These are phyloP conservation scores for Phyllopteryx taeniolatus DNA, from an alignment of 2,113 vertebrate genomes.

Conservation along the genomic window DNA sequence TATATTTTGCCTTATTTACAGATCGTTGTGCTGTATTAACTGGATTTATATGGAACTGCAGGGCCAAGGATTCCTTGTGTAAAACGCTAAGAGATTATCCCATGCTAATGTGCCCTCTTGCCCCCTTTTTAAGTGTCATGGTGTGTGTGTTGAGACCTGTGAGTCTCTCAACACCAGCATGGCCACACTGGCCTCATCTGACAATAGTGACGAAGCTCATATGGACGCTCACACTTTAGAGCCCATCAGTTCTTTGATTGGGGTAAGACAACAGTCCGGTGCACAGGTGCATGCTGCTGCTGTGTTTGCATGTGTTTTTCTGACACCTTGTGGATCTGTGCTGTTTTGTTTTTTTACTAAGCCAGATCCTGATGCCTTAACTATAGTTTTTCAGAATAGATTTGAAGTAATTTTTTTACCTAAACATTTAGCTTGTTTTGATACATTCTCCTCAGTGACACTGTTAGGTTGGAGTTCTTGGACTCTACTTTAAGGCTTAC, in stretches of 20 bases:
- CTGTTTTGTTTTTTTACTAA: constrained; percentile 11
- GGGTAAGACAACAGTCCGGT: constrained; percentile 55
- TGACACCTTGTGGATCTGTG: neutral
- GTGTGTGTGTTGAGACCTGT: constrained; percentile 51
- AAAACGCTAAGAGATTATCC: neutral
- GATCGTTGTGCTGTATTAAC: neutral
- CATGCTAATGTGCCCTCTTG: constrained; percentile 29
- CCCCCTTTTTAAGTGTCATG: constrained; percentile 38
- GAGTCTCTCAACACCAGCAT: constrained; percentile 60
- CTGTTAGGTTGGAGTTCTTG: neutral
- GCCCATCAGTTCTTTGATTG: constrained; percentile 50
- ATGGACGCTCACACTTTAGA: constrained; percentile 41
- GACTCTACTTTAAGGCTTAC: constrained; percentile 6
- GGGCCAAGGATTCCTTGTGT: neutral
- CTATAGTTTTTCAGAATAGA: constrained; percentile 1
- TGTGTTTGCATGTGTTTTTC: constrained; percentile 21
- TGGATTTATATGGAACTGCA: neutral
- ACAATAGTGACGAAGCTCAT: constrained; percentile 45
- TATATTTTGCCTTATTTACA: too few species aligned
- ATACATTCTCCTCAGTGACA: neutral
- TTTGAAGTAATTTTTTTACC: constrained; percentile 11
- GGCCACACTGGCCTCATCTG: constrained; percentile 52
- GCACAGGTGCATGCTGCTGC: constrained; percentile 28
- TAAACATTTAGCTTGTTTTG: neutral
- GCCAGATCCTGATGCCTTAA: neutral